Conservation (phyloP, 2,888 invertebrate genomes). For the Galeopsomyia nigrocyanea region DNA sequence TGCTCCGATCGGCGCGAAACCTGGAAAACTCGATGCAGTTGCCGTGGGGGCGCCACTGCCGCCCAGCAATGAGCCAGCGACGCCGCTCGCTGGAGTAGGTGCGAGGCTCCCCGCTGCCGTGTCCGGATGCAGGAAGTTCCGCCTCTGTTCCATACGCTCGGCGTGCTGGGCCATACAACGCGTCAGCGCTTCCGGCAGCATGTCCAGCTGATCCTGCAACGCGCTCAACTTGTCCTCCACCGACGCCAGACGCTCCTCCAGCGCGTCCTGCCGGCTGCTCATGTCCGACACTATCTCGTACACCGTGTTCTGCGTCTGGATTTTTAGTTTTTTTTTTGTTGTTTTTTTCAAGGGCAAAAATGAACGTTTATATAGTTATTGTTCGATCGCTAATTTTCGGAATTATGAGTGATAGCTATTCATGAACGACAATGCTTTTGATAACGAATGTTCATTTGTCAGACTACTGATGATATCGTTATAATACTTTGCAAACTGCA, state of each 20-base stretch:
- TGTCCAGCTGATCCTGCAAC: slow-evolving; percentile 89
- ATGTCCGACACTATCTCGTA: slow-evolving; percentile 99
- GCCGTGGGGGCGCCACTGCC: slow-evolving; percentile 68
- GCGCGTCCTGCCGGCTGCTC: slow-evolving; percentile 92
- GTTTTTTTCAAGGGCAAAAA: too few species aligned
- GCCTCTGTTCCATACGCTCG: slow-evolving; percentile 84
- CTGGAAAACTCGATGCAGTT: slow-evolving; percentile 32
- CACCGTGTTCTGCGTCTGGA: slow-evolving; percentile 96
- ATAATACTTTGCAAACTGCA: too few species aligned
- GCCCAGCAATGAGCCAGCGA: slow-evolving; percentile 67
- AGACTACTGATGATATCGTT: too few species aligned
- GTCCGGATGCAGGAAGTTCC: slow-evolving; percentile 90
- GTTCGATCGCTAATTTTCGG: too few species aligned
- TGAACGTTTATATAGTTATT: too few species aligned
- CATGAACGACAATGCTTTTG: too few species aligned
- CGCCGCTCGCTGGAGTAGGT: slow-evolving; percentile 69
- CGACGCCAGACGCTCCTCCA: slow-evolving; percentile 93
- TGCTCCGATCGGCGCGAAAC: slow-evolving; percentile 41
- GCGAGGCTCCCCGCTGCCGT: slow-evolving; percentile 76
- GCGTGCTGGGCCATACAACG: slow-evolving; percentile 81
- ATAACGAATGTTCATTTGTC: too few species aligned
- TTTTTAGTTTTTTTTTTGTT: too few species aligned
- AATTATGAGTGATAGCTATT: too few species aligned
- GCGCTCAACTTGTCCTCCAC: slow-evolving; percentile 92
- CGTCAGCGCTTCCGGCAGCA: slow-evolving; percentile 86